Percentiles rank a stretch among this genome's conserved stretches.
Evolutionary conservation across 2,888 invertebrate genomes (phyloP).

Genomic region (Terebella lapidaria): DNA sequence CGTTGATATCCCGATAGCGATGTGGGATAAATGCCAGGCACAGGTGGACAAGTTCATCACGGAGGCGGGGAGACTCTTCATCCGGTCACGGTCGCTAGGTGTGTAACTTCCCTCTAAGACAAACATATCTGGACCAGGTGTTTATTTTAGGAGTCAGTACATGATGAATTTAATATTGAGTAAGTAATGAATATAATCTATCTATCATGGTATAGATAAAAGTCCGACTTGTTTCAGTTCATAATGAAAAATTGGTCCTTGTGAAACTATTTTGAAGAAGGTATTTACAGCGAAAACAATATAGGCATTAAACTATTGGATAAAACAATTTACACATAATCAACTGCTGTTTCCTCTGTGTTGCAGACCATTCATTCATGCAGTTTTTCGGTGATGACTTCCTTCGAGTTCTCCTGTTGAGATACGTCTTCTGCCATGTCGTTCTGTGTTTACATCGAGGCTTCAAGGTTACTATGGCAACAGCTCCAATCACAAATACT

Average conservation of each 20-base stretch:
- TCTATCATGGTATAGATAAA: too few relatives aligned
- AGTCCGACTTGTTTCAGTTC: too few relatives aligned
- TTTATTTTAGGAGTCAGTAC: too few relatives aligned
- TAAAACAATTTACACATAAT: background rate
- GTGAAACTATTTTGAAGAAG: too few relatives aligned
- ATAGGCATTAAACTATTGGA: background rate
- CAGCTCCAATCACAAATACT: too few relatives aligned
- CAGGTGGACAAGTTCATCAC: constrained; percentile 78
- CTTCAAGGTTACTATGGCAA: constrained; percentile 58
- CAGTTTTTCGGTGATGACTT: constrained; percentile 95
- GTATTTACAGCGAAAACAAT: too few relatives aligned
- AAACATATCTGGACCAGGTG: too few relatives aligned
- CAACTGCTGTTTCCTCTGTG: background rate
- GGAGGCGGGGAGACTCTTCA: constrained; percentile 79
- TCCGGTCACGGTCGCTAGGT: constrained; percentile 73
- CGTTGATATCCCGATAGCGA: constrained; percentile 73
- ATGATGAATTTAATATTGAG: background rate
- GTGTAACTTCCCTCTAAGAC: too few relatives aligned
- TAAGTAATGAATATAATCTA: too few relatives aligned
- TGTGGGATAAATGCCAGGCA: constrained; percentile 86
- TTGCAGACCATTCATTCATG: constrained; percentile 57
- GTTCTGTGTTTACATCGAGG: constrained; percentile 82
- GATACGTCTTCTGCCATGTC: constrained; percentile 90
- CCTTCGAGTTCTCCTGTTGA: constrained; percentile 76
- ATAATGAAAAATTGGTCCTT: too few relatives aligned